Evolutionary conservation across 2,113 vertebrate species (phyloP).

Genomic region (Ariopsis seemanni): DNA sequence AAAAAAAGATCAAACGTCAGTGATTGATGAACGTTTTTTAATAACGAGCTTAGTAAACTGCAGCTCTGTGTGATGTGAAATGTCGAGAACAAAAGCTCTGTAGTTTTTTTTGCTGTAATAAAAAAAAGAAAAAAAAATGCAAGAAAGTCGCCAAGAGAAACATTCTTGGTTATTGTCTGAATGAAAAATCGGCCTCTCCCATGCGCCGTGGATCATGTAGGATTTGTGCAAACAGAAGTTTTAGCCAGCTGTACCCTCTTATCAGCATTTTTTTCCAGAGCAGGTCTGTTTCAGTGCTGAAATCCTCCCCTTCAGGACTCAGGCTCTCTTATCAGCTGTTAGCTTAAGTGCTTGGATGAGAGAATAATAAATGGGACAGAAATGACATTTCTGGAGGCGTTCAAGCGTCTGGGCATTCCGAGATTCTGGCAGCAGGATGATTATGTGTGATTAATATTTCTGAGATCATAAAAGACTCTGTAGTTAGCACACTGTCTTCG

Average conservation of each 20-base stretch:
- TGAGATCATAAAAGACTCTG: constrained; percentile 16
- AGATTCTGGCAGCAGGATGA: constrained; percentile 10
- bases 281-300: constrained; percentile 17
- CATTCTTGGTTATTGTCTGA: constrained; percentile 9
- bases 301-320: constrained; percentile 13
- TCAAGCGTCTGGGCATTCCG: neutral
- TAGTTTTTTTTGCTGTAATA: neutral
- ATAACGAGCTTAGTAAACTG: neutral
- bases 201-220: neutral
- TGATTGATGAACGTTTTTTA: constrained; percentile 14
- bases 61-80: neutral
- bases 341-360: constrained; percentile 9
- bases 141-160: constrained; percentile 28
- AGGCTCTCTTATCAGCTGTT: constrained; percentile 12
- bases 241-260: constrained; percentile 20
- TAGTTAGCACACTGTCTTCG: neutral
- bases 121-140: neutral
- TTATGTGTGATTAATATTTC: constrained; percentile 30
- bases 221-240: constrained; percentile 36
- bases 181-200: constrained; percentile 1
- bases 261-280: constrained; percentile 2
- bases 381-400: constrained; percentile 30
- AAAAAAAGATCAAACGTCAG: constrained; percentile 16
- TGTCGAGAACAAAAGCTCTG: neutral
- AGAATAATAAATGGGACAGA: constrained; percentile 28